Percentiles rank a stretch among this genome's conserved stretches.
Conservation (phyloP, 2,113 vertebrate genomes). For the Psephotus haematonotus region DNA sequence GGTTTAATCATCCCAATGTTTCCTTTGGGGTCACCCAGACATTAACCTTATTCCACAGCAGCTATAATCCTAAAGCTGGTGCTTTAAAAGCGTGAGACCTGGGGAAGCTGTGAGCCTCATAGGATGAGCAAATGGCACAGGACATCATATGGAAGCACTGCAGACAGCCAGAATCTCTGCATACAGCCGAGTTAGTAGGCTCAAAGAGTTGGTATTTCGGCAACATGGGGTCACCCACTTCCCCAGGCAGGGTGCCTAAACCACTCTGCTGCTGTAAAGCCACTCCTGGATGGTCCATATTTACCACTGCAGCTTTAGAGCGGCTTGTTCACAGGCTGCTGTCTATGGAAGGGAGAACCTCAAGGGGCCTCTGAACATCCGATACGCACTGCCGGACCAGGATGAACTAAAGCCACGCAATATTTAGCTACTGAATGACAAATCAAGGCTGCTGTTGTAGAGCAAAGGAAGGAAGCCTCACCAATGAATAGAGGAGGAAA, state of each 20-base stretch:
- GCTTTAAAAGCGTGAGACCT: neutral
- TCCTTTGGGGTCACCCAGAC: neutral
- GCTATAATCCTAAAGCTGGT: neutral
- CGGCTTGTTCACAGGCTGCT: neutral
- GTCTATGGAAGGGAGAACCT: fast-evolving
- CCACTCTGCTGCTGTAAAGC: neutral
- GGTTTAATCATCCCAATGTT: neutral
- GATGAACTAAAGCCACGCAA: neutral
- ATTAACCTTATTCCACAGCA: neutral
- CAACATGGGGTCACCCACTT: fast-evolving
- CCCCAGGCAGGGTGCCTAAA: neutral
- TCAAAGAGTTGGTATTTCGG: neutral
- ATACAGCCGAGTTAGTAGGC: neutral
- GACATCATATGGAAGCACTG: fast-evolving
- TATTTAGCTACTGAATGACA: neutral
- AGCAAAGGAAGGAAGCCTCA: neutral
- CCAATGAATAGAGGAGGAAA: neutral
- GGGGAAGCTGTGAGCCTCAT: neutral
- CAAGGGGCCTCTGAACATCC: neutral
- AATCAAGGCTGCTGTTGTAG: neutral
- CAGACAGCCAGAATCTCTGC: neutral
- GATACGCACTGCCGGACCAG: fast-evolving
- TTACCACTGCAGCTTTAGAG: neutral
- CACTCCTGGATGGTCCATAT: neutral
- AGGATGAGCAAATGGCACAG: neutral